Evolutionary conservation across 2,797 vertebrate genomes (phyloP).

Genomic region (Diglossa cyanea): DNA sequence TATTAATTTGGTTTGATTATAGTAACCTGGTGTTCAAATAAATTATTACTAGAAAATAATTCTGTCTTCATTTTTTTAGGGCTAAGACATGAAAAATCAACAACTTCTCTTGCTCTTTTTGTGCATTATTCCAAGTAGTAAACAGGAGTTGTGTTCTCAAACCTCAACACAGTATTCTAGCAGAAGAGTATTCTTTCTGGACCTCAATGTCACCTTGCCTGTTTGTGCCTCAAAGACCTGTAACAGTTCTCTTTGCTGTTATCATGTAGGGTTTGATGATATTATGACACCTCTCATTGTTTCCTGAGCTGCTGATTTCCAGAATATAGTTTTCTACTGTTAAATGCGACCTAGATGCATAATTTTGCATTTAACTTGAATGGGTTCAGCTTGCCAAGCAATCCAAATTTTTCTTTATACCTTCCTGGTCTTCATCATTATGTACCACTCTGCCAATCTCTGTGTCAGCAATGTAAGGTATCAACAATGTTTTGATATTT

Average conservation of each 20-base stretch:
- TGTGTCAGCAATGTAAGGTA: neutral
- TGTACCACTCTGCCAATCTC: conserved; percentile 31
- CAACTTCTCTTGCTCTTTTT: neutral
- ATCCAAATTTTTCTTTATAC: conserved; percentile 44
- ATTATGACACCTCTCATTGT: conserved; percentile 59
- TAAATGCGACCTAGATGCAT: conserved; percentile 57
- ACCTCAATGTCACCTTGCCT: neutral
- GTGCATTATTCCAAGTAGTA: neutral
- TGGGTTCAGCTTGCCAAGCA: conserved; percentile 33
- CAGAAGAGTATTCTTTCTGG: neutral
- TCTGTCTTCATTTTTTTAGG: neutral
- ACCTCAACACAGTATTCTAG: neutral
- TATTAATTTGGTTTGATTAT: neutral
- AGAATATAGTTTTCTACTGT: conserved; percentile 36
- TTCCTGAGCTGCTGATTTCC: conserved; percentile 45
- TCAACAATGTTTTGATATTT: conserved; percentile 44
- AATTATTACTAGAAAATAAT: neutral
- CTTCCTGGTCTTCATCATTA: conserved; percentile 53
- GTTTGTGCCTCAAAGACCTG: conserved; percentile 22
- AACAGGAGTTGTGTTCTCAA: neutral
- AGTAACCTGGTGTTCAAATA: neutral
- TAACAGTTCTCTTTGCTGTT: conserved; percentile 12
- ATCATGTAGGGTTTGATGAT: neutral
- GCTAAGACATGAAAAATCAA: neutral
- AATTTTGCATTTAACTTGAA: conserved; percentile 65